Evolutionary conservation across 2,113 vertebrate species (phyloP).

Genomic region (Bettongia penicillata): DNA sequence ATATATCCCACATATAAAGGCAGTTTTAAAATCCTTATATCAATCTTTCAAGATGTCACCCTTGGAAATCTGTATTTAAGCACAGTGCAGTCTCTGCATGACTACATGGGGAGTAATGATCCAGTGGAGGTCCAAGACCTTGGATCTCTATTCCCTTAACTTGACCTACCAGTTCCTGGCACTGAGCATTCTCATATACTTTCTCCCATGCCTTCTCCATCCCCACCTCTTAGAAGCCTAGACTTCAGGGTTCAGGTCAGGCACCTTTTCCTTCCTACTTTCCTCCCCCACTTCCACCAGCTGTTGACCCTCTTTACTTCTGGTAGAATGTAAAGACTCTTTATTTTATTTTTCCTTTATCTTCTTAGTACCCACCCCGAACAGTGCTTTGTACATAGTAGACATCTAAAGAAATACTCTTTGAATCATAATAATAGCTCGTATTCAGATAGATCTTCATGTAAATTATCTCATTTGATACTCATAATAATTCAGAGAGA

Average conservation of each 20-base stretch:
- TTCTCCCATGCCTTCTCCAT: background rate
- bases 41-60: conserved; percentile 28
- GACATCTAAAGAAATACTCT: background rate
- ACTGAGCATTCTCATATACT: background rate
- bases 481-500: background rate
- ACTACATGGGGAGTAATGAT: background rate
- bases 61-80: background rate
- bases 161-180: background rate
- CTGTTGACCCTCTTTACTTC: background rate
- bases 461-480: background rate
- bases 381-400: background rate
- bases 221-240: background rate
- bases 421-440: background rate
- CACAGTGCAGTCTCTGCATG: background rate
- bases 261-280: background rate
- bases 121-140: background rate
- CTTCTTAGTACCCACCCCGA: background rate
- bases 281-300: background rate
- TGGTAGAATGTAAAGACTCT: background rate
- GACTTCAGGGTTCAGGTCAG: background rate
- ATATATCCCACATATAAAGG: background rate
- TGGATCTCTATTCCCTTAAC: background rate
- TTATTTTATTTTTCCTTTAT: background rate
- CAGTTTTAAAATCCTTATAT: background rate
- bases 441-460: background rate